phyloP scores from a whole-genome alignment of 2,113 vertebrate species.

The Xenotilapia flavipinnis region DNA sequence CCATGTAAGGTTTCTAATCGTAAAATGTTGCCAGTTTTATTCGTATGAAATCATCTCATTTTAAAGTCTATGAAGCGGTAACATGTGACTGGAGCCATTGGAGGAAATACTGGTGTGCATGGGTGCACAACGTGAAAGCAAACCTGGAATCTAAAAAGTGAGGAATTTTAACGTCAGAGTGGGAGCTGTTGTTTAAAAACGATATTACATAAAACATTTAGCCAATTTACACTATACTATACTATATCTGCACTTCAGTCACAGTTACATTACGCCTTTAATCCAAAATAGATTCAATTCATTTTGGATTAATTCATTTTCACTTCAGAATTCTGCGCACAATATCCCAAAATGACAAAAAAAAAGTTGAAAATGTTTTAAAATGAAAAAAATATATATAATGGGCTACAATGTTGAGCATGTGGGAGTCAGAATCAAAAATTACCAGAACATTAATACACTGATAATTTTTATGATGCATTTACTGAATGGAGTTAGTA shows the following conservation, averaged over 20 bases:
- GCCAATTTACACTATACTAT: not conserved
- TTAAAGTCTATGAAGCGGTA: not conserved
- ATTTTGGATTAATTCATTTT: not conserved
- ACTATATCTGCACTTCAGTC: not conserved
- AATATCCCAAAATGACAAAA: not conserved
- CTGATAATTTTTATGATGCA: too few species aligned
- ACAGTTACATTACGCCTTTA: not conserved
- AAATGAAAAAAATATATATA: not conserved
- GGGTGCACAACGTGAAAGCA: not conserved
- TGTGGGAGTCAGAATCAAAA: not conserved
- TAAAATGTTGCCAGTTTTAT: not conserved
- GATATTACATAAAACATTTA: not conserved
- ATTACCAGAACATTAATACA: too few species aligned
- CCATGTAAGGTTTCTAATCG: not conserved
- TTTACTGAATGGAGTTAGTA: too few species aligned
- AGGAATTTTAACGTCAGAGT: not conserved
- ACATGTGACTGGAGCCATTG: not conserved
- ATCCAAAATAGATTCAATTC: not conserved
- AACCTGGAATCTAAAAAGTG: not conserved
- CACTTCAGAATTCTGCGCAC: not conserved
- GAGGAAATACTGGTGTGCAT: not conserved
- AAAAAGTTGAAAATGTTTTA: not conserved
- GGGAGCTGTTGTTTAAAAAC: fast-evolving
- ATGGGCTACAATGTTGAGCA: not conserved
- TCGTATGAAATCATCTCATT: not conserved